Conservation (phyloP, 2,113 vertebrate genomes). For the Panthera leo region DNA sequence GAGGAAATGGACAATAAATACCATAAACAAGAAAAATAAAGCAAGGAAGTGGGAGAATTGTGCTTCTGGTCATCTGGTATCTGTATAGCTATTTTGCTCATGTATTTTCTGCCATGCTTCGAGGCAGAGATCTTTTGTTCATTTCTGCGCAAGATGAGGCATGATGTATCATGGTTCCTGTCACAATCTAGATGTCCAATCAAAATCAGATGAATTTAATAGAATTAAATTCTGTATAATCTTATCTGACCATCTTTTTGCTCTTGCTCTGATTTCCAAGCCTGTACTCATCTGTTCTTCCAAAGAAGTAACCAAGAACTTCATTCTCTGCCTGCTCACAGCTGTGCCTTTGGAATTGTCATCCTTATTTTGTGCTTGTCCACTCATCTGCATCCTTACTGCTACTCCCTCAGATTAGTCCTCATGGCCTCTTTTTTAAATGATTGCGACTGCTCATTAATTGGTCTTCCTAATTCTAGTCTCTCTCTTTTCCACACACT, state of each 20-base stretch:
- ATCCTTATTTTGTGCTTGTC: neutral
- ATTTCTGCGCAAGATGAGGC: neutral
- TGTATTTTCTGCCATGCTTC: neutral
- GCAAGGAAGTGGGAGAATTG: neutral
- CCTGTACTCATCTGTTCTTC: neutral
- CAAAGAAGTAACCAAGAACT: neutral
- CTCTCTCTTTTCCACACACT: neutral
- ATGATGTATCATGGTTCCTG: neutral
- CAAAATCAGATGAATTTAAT: constrained; percentile 3
- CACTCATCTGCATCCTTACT: neutral
- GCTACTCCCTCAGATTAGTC: neutral
- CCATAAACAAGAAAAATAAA: neutral
- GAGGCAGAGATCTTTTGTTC: neutral
- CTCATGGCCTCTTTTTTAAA: neutral
- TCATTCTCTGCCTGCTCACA: neutral
- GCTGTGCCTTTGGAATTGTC: neutral
- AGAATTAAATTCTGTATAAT: neutral
- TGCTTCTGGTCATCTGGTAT: neutral
- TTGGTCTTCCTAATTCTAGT: neutral
- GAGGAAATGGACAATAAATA: neutral
- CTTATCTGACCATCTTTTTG: neutral
- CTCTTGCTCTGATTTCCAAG: neutral
- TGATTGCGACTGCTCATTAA: neutral
- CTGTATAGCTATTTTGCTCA: neutral
- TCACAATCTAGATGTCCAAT: neutral